A percentile compares a stretch with the other conserved stretches of the same genome.
Conservation (phyloP, 2,888 invertebrate genomes). For the Magallana nippona region DNA sequence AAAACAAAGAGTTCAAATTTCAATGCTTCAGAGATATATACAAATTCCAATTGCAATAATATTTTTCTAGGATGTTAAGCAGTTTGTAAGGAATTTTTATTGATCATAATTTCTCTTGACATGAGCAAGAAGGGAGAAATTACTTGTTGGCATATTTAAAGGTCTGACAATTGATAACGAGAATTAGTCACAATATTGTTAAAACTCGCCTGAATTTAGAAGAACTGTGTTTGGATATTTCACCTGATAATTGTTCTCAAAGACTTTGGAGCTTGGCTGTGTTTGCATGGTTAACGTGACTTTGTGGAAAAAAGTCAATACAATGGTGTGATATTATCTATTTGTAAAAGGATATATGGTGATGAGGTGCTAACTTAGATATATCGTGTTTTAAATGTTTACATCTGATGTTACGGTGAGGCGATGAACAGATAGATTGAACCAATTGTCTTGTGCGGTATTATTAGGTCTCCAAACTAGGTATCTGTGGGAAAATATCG, state of each 20-base stretch:
- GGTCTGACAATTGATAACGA: slow-evolving; percentile 17
- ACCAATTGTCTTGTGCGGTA: not conserved
- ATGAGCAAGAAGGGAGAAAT: slow-evolving; percentile 25
- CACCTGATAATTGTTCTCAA: not conserved
- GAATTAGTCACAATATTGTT: not conserved
- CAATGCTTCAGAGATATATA: not conserved
- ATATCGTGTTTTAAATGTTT: slow-evolving; percentile 24
- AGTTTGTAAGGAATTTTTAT: slow-evolving; percentile 15
- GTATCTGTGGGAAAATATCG: not conserved
- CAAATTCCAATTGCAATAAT: slow-evolving; percentile 4
- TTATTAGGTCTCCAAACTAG: slow-evolving; percentile 4
- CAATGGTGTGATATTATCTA: not conserved
- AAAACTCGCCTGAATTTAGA: not conserved
- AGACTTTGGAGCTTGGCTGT: not conserved
- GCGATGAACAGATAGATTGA: slow-evolving; percentile 7
- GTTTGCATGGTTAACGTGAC: slow-evolving; percentile 12
- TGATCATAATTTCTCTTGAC: slow-evolving; percentile 8
- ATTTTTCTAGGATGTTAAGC: slow-evolving; percentile 7
- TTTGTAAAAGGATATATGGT: not conserved
- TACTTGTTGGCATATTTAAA: slow-evolving; percentile 23
- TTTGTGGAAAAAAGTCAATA: slow-evolving; percentile 17
- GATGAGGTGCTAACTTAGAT: slow-evolving; percentile 27
- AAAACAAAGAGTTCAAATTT: not conserved
- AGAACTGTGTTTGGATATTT: slow-evolving; percentile 12
- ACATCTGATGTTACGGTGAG: slow-evolving; percentile 17